Conservation (phyloP, 35 echinoderm and acorn worm genomes). For the Patiria miniata region DNA sequence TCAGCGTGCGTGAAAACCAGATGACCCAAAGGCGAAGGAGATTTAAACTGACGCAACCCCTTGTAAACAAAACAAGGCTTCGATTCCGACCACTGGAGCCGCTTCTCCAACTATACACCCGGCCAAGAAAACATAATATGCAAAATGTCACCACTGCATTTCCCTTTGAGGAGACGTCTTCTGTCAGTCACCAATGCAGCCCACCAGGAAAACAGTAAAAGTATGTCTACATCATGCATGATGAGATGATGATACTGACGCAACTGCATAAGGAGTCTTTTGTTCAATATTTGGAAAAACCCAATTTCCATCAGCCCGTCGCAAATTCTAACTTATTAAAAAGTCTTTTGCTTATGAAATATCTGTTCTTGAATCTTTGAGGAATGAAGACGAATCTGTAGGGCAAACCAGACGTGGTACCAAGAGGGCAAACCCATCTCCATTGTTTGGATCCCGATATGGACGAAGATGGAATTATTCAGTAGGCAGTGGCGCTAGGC, state of each 20-base stretch:
- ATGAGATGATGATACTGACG: conserved; percentile 40
- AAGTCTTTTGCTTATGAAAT: conserved; percentile 46
- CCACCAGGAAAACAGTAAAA: neutral
- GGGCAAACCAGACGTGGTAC: neutral
- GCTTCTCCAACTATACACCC: conserved; percentile 41
- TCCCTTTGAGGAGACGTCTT: conserved; percentile 15
- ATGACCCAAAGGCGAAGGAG: conserved; percentile 32
- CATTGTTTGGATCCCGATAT: conserved; percentile 65
- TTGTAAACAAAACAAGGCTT: neutral
- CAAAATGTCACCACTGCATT: conserved; percentile 36
- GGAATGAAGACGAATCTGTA: neutral
- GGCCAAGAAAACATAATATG: conserved; percentile 41
- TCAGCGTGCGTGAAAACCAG: neutral
- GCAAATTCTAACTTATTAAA: no score
- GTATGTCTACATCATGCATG: conserved; percentile 30
- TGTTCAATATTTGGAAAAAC: no score
- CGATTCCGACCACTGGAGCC: conserved; percentile 32
- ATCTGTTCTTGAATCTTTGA: neutral
- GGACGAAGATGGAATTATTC: conserved; percentile 64
- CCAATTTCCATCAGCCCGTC: no score
- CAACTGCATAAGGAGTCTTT: conserved; percentile 34
- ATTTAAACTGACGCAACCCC: neutral
- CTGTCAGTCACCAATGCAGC: neutral
- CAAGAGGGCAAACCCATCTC: conserved; percentile 35
- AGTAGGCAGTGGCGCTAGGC: no score